phyloP scores from a whole-genome alignment of 1,140 invertebrate genomes.

The Drosophila nigromelanica region DNA sequence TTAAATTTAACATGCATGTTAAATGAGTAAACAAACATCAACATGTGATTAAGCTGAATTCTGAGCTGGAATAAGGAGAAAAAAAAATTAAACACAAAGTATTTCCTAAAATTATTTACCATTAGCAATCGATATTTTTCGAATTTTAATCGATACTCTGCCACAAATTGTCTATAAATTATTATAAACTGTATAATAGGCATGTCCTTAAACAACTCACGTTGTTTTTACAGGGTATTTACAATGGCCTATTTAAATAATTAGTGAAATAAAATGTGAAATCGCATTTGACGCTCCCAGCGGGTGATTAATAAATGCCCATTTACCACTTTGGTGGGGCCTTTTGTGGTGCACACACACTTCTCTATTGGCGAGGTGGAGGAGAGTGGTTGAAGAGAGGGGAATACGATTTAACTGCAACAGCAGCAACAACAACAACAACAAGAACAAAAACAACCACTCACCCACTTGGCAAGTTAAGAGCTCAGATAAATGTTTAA shows the following conservation, averaged over 20 bases:
- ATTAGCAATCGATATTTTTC: no score
- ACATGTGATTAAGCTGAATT: no score
- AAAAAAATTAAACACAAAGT: background rate
- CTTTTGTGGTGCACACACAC: constrained; percentile 12
- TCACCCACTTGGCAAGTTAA: constrained; percentile 35
- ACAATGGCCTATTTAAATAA: constrained; percentile 36
- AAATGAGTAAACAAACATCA: background rate
- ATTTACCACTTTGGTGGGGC: constrained; percentile 39
- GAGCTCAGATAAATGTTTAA: constrained; percentile 63
- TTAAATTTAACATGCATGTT: constrained; percentile 2
- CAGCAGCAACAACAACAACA: background rate
- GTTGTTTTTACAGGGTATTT: constrained; percentile 14
- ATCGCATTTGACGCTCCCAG: constrained; percentile 36
- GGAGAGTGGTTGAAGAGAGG: background rate
- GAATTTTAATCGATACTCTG: no score
- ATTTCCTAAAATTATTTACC: no score
- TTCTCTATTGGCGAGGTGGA: background rate
- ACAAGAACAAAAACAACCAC: background rate
- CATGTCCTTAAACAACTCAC: no score
- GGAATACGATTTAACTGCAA: constrained; percentile 3
- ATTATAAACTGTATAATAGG: no score
- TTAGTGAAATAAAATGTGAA: constrained; percentile 55
- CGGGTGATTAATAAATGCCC: constrained; percentile 40
- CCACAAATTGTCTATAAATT: no score
- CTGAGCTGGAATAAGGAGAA: background rate